Evolutionary conservation across 2,113 vertebrate genomes (phyloP).

Genomic region (Paralichthys olivaceus): DNA sequence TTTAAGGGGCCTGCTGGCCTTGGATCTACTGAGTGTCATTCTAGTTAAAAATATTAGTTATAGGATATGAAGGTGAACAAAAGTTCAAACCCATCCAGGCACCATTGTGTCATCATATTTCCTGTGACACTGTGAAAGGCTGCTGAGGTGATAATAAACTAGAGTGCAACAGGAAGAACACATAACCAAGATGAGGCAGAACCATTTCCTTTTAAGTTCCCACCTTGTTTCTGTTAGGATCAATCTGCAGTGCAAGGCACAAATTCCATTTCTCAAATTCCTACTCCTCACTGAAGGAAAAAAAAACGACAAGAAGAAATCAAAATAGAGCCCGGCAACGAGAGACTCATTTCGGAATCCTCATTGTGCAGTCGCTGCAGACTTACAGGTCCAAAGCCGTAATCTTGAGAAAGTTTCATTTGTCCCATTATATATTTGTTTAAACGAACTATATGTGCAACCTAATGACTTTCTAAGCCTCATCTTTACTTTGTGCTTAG

Average conservation of each 20-base stretch:
- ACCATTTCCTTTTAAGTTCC: not conserved
- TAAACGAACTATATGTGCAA: too few species aligned
- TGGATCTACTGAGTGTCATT: too few species aligned
- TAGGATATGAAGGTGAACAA: not conserved
- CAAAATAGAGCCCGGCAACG: too few species aligned
- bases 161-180: not conserved
- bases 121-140: not conserved
- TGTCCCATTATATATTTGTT: too few species aligned
- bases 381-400: too few species aligned
- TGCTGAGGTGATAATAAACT: not conserved
- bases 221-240: constrained; percentile 20
- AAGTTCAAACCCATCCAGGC: not conserved
- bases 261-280: constrained; percentile 18
- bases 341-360: too few species aligned
- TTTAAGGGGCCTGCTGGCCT: not conserved
- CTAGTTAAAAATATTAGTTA: not conserved
- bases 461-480: too few species aligned
- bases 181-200: not conserved
- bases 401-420: too few species aligned
- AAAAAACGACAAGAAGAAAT: constrained; percentile 10
- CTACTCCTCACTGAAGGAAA: constrained; percentile 1
- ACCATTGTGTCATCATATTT: constrained; percentile 16
- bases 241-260: not conserved
- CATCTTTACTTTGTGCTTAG: too few species aligned
- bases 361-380: too few species aligned